phyloP scores from a whole-genome alignment of 30 jellyfish, hydroid and myxozoan genomes.

The Cassiopea xamachana region DNA sequence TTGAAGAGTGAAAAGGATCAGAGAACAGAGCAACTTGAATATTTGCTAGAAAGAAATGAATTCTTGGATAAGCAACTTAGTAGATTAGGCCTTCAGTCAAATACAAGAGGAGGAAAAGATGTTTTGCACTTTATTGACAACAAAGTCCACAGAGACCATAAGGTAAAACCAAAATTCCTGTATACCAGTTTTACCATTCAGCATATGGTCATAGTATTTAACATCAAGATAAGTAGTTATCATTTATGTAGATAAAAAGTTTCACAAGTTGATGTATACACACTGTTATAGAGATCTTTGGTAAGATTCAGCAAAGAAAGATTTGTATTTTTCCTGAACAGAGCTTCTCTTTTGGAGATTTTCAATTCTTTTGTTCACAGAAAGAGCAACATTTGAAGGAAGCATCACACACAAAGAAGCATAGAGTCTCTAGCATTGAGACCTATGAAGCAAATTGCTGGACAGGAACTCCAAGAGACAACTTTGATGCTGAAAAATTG shows the following conservation, averaged over 20 bases:
- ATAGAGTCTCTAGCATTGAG: background rate
- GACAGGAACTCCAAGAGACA: background rate
- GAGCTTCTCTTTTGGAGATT: no score
- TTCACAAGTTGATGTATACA: no score
- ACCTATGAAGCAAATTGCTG: background rate
- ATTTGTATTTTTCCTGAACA: no score
- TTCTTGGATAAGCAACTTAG: conserved; percentile 66
- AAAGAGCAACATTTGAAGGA: background rate
- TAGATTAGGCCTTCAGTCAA: conserved; percentile 71
- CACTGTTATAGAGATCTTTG: no score
- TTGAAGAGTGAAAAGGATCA: conserved; percentile 45
- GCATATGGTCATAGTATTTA: no score
- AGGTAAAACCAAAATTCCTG: conserved; percentile 1
- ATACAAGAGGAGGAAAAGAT: conserved; percentile 25
- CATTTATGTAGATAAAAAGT: no score
- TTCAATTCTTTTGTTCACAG: background rate
- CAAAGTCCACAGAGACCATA: conserved; percentile 9
- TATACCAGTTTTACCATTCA: no score
- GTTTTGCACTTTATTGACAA: conserved; percentile 17
- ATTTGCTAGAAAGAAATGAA: conserved; percentile 59
- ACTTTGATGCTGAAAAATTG: background rate
- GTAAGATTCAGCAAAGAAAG: no score
- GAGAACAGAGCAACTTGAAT: conserved; percentile 37
- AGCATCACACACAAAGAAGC: background rate
- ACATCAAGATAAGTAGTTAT: no score